A percentile compares a stretch with the other conserved stretches of the same genome.
Evolutionary conservation across 2,113 vertebrate species (phyloP).

Genomic region (Paedocypris sp.): DNA sequence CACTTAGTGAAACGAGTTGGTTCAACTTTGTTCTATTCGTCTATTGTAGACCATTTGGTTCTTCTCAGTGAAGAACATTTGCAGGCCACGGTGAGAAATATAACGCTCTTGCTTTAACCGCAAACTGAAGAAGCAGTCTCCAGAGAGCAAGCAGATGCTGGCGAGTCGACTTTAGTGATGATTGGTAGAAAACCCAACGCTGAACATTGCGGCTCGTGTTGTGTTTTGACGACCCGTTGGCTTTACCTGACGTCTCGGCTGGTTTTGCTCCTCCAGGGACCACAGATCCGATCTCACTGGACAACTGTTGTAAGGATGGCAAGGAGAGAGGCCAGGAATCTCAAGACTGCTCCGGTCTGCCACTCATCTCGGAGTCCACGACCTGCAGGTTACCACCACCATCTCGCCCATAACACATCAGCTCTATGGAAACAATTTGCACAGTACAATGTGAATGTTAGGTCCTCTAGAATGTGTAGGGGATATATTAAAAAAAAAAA

Average conservation of each 20-base stretch:
- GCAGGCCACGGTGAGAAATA: not conserved
- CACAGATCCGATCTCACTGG: slow-evolving; percentile 56
- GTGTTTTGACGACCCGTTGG: too few relatives aligned
- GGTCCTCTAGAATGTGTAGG: too few relatives aligned
- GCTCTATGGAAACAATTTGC: too few relatives aligned
- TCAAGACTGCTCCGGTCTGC: slow-evolving; percentile 65
- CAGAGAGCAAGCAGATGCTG: too few relatives aligned
- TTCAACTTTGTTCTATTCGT: not conserved
- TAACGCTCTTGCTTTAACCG: not conserved
- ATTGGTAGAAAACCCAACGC: too few relatives aligned
- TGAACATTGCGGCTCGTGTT: too few relatives aligned
- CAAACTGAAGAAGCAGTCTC: not conserved
- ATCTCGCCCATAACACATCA: too few relatives aligned
- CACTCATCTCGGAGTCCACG: slow-evolving; percentile 57
- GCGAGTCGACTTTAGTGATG: too few relatives aligned
- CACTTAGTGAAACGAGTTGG: too few relatives aligned
- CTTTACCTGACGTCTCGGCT: not conserved
- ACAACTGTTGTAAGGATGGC: slow-evolving; percentile 80
- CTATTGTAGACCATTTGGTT: too few relatives aligned
- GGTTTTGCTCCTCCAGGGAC: slow-evolving; percentile 2
- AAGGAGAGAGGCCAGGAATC: slow-evolving; percentile 62
- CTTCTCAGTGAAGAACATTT: not conserved
- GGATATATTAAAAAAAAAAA: too few relatives aligned
- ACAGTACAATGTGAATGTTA: too few relatives aligned
- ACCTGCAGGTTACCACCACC: slow-evolving; percentile 95